Evolutionary conservation across 2,888 invertebrate genomes (phyloP).

Genomic region (Machimus rusticus): DNA sequence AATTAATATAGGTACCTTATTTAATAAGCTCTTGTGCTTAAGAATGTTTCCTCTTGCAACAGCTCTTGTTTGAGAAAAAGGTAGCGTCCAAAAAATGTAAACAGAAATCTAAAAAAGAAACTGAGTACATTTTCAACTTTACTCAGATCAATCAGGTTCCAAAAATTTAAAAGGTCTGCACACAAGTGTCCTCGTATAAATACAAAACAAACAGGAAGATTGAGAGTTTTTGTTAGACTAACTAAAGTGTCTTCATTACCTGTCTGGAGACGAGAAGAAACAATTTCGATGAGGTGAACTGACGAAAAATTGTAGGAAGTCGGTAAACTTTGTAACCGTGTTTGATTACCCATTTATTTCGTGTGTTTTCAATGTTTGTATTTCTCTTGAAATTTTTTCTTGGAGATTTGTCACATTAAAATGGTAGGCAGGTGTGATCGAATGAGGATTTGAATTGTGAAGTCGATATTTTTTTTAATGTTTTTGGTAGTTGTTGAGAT

Average conservation of each 20-base stretch:
- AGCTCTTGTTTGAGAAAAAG: neutral
- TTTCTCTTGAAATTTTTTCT: neutral
- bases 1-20: neutral
- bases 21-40: neutral
- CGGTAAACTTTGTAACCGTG: slow-evolving; percentile 19
- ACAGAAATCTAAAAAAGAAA: slow-evolving; percentile 5
- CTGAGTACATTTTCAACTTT: slow-evolving; percentile 10
- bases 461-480: neutral
- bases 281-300: slow-evolving; percentile 18
- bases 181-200: neutral
- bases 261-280: slow-evolving; percentile 15
- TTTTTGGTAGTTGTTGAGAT: no score
- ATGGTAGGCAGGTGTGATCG: neutral
- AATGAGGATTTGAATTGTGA: neutral
- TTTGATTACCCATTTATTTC: slow-evolving; percentile 37
- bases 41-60: neutral
- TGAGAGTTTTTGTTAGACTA: neutral
- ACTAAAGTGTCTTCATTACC: neutral
- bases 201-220: neutral
- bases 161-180: slow-evolving; percentile 16
- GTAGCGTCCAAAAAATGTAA: neutral
- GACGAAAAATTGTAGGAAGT: slow-evolving; percentile 12
- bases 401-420: neutral
- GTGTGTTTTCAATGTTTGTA: neutral
- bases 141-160: neutral